Conservation (phyloP, 1,140 invertebrate species). For the Octopus sinensis region DNA sequence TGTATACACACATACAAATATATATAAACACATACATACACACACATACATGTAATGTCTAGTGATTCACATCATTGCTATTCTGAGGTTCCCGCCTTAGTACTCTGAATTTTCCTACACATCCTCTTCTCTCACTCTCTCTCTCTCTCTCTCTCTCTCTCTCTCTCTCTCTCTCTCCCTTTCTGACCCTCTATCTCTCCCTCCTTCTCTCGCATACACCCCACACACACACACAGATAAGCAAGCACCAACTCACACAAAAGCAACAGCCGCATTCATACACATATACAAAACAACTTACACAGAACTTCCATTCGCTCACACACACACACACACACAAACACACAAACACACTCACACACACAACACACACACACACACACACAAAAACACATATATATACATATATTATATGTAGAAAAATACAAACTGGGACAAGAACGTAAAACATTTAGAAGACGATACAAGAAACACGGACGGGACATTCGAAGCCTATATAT, state of each 20-base stretch:
- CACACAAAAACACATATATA: too few relatives aligned
- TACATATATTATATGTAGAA: too few relatives aligned
- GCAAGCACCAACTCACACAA: background rate
- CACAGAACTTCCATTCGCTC: background rate
- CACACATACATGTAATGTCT: too few relatives aligned
- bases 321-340: background rate
- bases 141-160: conserved; percentile 7
- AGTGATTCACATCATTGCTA: too few relatives aligned
- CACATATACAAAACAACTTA: background rate
- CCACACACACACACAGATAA: background rate
- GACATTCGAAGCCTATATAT: too few relatives aligned
- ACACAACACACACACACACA: too few relatives aligned
- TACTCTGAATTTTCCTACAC: background rate
- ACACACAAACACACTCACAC: too few relatives aligned
- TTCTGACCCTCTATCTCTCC: background rate
- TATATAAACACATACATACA: too few relatives aligned
- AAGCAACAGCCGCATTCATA: background rate
- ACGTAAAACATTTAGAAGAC: too few relatives aligned
- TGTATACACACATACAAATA: too few relatives aligned
- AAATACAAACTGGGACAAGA: too few relatives aligned
- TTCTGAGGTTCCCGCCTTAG: background rate
- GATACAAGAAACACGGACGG: too few relatives aligned
- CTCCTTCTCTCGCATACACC: background rate
- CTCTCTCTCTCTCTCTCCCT: conserved; percentile 1
- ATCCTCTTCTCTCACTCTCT: background rate